Percentiles rank a stretch among this genome's conserved stretches.
Conservation (phyloP, 2,888 invertebrate species). For the Bimastos eiseni region DNA sequence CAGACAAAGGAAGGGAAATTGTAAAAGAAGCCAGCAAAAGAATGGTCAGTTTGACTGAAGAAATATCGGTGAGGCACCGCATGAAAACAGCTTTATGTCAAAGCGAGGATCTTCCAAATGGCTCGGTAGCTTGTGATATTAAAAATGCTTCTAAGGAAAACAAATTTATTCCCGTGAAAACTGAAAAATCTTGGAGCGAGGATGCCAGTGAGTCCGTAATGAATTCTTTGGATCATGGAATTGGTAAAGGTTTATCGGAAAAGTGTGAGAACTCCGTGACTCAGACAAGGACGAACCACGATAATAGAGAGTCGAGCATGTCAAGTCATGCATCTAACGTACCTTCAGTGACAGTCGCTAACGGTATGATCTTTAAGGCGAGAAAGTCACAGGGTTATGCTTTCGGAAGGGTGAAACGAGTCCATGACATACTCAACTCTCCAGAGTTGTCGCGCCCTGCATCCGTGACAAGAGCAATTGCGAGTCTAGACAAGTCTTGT, state of each 20-base stretch:
- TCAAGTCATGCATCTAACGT: not conserved
- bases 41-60: not conserved
- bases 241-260: not conserved
- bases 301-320: not conserved
- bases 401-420: not conserved
- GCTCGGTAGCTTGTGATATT: not conserved
- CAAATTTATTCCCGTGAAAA: not conserved
- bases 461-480: not conserved
- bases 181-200: not conserved
- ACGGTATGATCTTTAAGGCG: not conserved
- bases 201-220: not conserved
- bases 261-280: not conserved
- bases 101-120: not conserved
- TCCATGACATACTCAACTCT: not conserved
- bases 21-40: not conserved
- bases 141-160: not conserved
- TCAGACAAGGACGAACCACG: not conserved
- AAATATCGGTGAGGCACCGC: not conserved
- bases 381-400: conserved; percentile 20
- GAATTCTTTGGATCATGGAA: not conserved
- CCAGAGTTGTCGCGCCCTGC: not conserved
- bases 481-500: not conserved
- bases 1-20: not conserved
- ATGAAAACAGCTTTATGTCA: not conserved
- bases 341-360: not conserved